phyloP scores from a whole-genome alignment of 2,113 vertebrate genomes.

The Mionectes macconnelli region DNA sequence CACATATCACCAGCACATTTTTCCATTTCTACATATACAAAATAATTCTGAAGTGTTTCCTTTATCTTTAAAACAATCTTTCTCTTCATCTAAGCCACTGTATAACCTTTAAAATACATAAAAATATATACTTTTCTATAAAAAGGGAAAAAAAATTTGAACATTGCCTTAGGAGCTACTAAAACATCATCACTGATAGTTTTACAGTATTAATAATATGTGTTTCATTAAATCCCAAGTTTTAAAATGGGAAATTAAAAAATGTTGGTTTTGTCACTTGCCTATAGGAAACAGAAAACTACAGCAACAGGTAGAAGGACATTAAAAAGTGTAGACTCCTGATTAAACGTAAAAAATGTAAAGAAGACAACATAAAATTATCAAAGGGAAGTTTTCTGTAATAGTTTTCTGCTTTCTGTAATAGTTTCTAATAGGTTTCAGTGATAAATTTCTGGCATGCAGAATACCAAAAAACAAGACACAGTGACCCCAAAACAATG shows the following conservation, averaged over 20 bases:
- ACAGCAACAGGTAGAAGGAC: neutral
- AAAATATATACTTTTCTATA: neutral
- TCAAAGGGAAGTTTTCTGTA: neutral
- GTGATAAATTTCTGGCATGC: neutral
- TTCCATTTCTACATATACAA: neutral
- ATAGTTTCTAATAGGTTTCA: neutral
- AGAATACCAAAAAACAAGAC: neutral
- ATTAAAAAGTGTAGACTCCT: neutral
- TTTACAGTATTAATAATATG: neutral
- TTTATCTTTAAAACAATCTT: neutral
- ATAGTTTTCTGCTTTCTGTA: neutral
- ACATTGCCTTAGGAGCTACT: neutral
- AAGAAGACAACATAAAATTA: neutral
- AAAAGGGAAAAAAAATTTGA: neutral
- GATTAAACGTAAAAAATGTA: neutral
- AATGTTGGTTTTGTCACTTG: accelerated
- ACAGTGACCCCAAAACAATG: neutral
- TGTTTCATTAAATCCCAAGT: neutral
- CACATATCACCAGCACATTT: neutral
- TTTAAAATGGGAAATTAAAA: neutral
- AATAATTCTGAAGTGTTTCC: neutral
- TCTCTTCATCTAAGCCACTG: neutral
- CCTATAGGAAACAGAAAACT: neutral
- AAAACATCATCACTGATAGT: neutral
- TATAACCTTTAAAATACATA: neutral